Percentiles rank a stretch among this genome's conserved stretches.
Conservation (phyloP, 2,888 invertebrate genomes). For the Esperia sulphurella region DNA sequence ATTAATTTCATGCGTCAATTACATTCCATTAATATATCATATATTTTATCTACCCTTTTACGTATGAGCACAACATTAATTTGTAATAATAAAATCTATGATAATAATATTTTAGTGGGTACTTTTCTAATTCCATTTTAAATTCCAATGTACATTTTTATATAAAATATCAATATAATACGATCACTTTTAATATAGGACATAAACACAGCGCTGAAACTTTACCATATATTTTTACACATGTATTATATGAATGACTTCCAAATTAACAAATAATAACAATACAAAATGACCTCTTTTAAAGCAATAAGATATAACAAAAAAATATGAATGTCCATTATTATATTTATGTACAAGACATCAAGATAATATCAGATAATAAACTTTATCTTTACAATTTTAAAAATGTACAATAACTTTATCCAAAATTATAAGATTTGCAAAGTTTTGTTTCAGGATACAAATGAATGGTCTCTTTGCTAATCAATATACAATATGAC, state of each 20-base stretch:
- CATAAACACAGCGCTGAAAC: conserved; percentile 3
- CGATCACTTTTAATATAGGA: background rate
- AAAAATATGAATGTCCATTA: no score
- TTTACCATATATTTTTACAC: background rate
- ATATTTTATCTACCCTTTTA: background rate
- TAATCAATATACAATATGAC: no score
- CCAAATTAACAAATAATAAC: background rate
- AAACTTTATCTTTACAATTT: no score
- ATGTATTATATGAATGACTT: background rate
- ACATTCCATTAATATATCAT: background rate
- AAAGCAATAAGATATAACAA: no score
- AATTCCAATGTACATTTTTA: conserved; percentile 6
- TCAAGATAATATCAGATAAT: no score
- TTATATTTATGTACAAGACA: background rate
- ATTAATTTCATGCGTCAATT: background rate
- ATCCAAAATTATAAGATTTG: no score
- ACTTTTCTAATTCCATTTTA: conserved; percentile 1
- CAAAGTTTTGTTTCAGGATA: no score
- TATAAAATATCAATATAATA: conserved; percentile 6
- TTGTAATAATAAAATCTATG: background rate
- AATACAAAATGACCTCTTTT: background rate
- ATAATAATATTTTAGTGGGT: background rate
- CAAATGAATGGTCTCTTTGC: no score
- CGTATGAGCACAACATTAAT: conserved; percentile 5
- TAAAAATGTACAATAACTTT: no score